Percentiles rank a stretch among this genome's conserved stretches.
These are phyloP conservation scores for Leptodactylus fallax DNA, from an alignment of 2,797 vertebrate species.

Conservation along the genomic window DNA sequence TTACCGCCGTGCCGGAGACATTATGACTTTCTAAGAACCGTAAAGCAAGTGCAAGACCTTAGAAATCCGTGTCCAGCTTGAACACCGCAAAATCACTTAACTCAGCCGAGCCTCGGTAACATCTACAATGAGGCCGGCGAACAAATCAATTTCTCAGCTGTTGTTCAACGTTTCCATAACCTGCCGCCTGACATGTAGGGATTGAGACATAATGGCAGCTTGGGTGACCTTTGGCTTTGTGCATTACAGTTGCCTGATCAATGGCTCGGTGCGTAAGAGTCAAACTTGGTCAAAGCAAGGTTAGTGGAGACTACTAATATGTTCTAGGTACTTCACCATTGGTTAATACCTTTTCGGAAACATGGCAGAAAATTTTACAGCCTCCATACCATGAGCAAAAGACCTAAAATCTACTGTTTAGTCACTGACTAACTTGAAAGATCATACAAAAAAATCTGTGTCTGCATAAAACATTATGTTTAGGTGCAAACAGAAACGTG, in stretches of 20 bases:
- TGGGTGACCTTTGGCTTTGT: constrained; percentile 35
- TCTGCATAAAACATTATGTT: too few relatives aligned
- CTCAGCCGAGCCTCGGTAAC: not conserved
- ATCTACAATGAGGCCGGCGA: constrained; percentile 19
- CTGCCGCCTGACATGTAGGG: constrained; percentile 24
- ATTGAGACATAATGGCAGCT: constrained; percentile 41
- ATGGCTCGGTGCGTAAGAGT: constrained; percentile 2
- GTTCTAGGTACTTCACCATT: too few relatives aligned
- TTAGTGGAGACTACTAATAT: not conserved
- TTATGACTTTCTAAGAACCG: not conserved
- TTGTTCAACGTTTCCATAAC: constrained; percentile 25
- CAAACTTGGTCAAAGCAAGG: not conserved
- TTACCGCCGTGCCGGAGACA: not conserved
- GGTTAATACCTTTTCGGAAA: not conserved
- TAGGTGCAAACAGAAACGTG: too few relatives aligned
- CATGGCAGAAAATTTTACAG: too few relatives aligned
- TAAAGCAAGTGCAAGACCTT: constrained; percentile 4
- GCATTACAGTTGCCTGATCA: constrained; percentile 9
- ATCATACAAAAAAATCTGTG: too few relatives aligned
- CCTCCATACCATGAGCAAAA: not conserved
- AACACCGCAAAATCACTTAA: constrained; percentile 13
- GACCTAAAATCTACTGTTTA: not conserved
- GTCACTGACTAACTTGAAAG: not conserved
- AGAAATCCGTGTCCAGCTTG: not conserved
- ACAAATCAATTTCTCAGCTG: constrained; percentile 42